A percentile compares a stretch with the other conserved stretches of the same genome.
Evolutionary conservation across 1,140 invertebrate species (phyloP).

Genomic region (Drosophila orena): DNA sequence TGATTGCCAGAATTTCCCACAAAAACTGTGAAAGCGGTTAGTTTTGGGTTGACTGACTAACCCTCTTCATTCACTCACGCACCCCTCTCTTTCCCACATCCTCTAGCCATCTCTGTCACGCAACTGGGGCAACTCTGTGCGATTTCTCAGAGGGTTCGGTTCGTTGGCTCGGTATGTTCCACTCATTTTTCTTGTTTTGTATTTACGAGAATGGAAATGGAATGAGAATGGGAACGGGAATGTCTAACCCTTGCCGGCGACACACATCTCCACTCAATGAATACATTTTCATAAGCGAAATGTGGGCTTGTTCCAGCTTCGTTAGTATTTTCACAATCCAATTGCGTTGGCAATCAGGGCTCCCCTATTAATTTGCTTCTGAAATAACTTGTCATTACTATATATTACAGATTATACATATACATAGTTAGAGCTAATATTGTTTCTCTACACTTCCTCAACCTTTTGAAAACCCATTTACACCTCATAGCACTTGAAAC

Average conservation of each 20-base stretch:
- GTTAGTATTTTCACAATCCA: conserved; percentile 26
- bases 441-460: not conserved
- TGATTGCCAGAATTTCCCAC: conserved; percentile 33
- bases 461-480: too few relatives aligned
- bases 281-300: conserved; percentile 57
- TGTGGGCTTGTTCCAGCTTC: conserved; percentile 37
- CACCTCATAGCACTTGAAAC: not conserved
- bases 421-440: not conserved
- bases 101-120: conserved; percentile 26
- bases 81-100: conserved; percentile 3
- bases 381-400: too few relatives aligned
- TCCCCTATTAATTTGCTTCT: not conserved
- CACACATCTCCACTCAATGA: conserved; percentile 42
- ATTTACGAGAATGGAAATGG: conserved; percentile 11
- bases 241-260: conserved; percentile 36
- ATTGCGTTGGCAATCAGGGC: conserved; percentile 11
- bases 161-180: not conserved
- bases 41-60: conserved; percentile 16
- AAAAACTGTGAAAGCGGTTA: conserved; percentile 12
- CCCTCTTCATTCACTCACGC: conserved; percentile 21
- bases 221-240: not conserved
- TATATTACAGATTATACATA: not conserved
- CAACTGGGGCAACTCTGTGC: conserved; percentile 35
- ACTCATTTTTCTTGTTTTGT: conserved; percentile 23
- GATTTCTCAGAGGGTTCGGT: conserved; percentile 27